A percentile compares a stretch with the other conserved stretches of the same genome.
Conservation (phyloP, 2,113 vertebrate species). For the Albula goreensis region DNA sequence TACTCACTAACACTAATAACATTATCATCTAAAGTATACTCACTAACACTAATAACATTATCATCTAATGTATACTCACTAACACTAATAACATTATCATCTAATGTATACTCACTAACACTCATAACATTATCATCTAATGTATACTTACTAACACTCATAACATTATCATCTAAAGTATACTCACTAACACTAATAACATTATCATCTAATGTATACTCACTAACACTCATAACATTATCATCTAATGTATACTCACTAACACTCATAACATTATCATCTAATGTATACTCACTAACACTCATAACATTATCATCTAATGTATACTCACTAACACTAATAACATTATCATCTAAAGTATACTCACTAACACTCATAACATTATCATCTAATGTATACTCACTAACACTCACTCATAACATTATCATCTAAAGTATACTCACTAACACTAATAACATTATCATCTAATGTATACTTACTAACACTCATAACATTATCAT, state of each 20-base stretch:
- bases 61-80: conserved; percentile 73
- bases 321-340: conserved; percentile 85
- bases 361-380: conserved; percentile 89
- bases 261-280: conserved; percentile 71
- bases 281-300: conserved; percentile 81
- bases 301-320: conserved; percentile 59
- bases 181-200: conserved; percentile 88
- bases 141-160: conserved; percentile 86
- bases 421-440: conserved; percentile 60
- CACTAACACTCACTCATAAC: conserved; percentile 85
- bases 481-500: conserved; percentile 71
- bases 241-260: conserved; percentile 74
- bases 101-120: conserved; percentile 81
- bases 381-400: conserved; percentile 60
- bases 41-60: conserved; percentile 80
- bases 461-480: conserved; percentile 73
- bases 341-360: conserved; percentile 40
- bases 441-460: conserved; percentile 80
- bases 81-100: conserved; percentile 71
- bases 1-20: conserved; percentile 89
- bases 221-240: conserved; percentile 80
- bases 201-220: conserved; percentile 76
- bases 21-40: conserved; percentile 60
- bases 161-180: conserved; percentile 41
- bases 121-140: conserved; percentile 59